Base-by-base conservation (phyloP, 2,888 invertebrate genomes). In the Scaptomyza flava region DNA sequence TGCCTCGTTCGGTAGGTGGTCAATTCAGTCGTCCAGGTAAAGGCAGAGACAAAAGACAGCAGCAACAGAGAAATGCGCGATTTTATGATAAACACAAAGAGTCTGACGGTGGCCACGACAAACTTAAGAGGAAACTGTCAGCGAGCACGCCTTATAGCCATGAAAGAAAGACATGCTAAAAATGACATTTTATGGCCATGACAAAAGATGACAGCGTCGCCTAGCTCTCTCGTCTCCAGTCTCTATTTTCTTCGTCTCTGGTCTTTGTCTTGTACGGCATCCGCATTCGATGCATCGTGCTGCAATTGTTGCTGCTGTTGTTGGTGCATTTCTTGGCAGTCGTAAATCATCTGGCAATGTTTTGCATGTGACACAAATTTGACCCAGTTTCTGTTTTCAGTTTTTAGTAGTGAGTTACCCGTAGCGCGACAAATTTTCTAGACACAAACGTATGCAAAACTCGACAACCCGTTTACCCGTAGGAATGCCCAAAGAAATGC, bases 111-210 rank as follows among this genome's bases (percentile, higher is more conserved):
- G 34, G 60, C 70, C 43, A 53, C 53, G 58, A 63, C 60, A 41
- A 57, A 69, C 78, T 83, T 83, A 83, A 80, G 82, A 76, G 82
- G 85, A 85, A 82, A 85, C 79, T 72, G 76, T 64, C 69, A 63
- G 72, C 27, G 69, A 64, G 63, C 72, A 69, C 75, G 75, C 78
- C 78, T 75, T 51, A 68, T 45, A 63, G 63, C 60, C 46, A 70
- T 41, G 41, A 41, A 52, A 61, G 58, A 54, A 51, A 61, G 63
- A 72, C 62, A 72, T 67, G 76, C 68, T 72, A 52, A 58, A 66
- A 66, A 73, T 65, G 42, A 42, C 67, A 70, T 63, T 77, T 77
- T 77, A 77, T 70, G 73, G 62, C 73, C 77, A 77, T 77, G 72
- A 77, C 77, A 77, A 77, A 77, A 73, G 67, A 67, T 77, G 79